A percentile compares a stretch with the other conserved stretches of the same genome.
phyloP scores from a whole-genome alignment of 2,113 vertebrate species.

The Etia nguti region DNA sequence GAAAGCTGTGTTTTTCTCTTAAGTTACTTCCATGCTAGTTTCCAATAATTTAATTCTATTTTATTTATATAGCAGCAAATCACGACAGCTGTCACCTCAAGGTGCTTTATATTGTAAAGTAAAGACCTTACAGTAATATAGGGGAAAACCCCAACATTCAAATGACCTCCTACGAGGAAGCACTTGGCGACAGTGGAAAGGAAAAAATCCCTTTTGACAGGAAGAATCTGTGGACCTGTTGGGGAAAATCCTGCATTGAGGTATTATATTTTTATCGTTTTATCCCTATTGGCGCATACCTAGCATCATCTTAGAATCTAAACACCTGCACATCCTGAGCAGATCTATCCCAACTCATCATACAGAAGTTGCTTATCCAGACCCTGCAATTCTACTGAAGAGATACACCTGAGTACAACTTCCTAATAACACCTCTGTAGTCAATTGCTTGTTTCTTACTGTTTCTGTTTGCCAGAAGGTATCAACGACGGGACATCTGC shows the following conservation, averaged over 20 bases:
- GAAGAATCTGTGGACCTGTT: neutral
- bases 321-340: neutral
- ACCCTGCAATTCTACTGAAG: neutral
- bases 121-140: neutral
- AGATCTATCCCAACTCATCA: neutral
- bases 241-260: neutral
- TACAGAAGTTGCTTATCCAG: neutral
- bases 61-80: neutral
- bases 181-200: neutral
- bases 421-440: neutral
- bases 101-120: neutral
- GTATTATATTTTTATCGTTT: neutral
- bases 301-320: neutral
- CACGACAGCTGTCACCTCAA: neutral
- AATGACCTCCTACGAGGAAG: neutral
- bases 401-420: fast-evolving
- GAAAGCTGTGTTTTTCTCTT: neutral
- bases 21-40: neutral
- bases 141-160: neutral
- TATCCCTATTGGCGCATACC: neutral
- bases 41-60: neutral
- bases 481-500: constrained; percentile 75
- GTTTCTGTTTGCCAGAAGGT: constrained; percentile 85
- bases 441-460: constrained; percentile 30
- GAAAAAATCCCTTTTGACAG: neutral